phyloP scores from a whole-genome alignment of 1,140 invertebrate genomes.

The Pissodes strobi region DNA sequence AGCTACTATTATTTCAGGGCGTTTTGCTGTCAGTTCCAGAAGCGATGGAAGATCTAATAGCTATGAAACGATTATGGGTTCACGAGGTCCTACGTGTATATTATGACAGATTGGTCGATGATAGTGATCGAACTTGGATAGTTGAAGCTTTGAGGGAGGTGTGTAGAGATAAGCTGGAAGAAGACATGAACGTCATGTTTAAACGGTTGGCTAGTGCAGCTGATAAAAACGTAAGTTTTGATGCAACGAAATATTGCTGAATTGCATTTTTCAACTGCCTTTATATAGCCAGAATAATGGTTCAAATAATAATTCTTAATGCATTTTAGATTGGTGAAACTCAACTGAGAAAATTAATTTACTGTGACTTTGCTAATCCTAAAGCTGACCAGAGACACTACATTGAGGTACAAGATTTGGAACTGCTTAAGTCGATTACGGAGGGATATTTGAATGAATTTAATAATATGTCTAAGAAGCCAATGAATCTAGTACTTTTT shows the following conservation, averaged over 20 bases:
- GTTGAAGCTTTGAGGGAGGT: constrained; percentile 67
- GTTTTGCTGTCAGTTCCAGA: constrained; percentile 90
- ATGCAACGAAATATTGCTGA: too few relatives aligned
- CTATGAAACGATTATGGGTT: constrained; percentile 92
- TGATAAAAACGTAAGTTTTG: constrained; percentile 58
- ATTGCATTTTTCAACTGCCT: too few relatives aligned
- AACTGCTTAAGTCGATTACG: constrained; percentile 80
- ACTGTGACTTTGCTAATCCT: constrained; percentile 94
- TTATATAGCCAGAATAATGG: too few relatives aligned
- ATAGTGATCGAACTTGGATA: constrained; percentile 81
- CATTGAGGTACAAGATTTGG: constrained; percentile 84
- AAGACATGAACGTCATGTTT: constrained; percentile 58
- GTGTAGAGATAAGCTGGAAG: constrained; percentile 60
- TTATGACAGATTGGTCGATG: constrained; percentile 88
- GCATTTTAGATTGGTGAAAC: constrained; percentile 72
- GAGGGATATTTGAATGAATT: constrained; percentile 90
- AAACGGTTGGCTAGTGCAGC: constrained; percentile 51
- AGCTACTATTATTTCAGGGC: constrained; percentile 68
- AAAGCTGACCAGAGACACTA: constrained; percentile 89
- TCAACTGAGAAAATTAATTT: constrained; percentile 86
- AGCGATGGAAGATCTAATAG: constrained; percentile 82
- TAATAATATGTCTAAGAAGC: constrained; percentile 96
- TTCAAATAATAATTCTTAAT: too few relatives aligned
- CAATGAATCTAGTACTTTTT: constrained; percentile 95
- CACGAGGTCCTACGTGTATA: constrained; percentile 94